Conservation (phyloP, 2,113 vertebrate genomes). For the Proterorhinus semilunaris region DNA sequence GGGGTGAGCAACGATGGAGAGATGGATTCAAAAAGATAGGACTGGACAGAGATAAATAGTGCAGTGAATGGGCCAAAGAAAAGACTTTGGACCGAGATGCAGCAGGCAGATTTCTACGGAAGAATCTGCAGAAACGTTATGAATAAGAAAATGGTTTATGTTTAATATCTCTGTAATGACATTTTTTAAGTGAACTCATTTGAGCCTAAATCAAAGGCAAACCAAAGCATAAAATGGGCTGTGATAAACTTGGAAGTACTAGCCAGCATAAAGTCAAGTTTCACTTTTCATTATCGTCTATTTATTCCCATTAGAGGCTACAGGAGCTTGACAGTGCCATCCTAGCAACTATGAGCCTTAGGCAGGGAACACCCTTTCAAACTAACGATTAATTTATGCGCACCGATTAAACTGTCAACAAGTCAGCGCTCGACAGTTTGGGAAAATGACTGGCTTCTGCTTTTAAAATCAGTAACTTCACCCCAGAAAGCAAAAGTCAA, state of each 20-base stretch:
- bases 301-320: not conserved
- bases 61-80: slow-evolving; percentile 24
- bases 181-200: not conserved
- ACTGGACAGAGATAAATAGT: slow-evolving; percentile 17
- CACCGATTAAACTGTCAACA: too few relatives aligned
- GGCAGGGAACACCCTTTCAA: too few relatives aligned
- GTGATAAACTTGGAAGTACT: not conserved
- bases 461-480: not conserved
- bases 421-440: too few relatives aligned
- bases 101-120: not conserved
- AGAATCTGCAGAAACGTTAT: too few relatives aligned
- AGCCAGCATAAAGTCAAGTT: not conserved
- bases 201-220: not conserved
- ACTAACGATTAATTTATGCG: too few relatives aligned
- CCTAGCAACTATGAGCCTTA: too few relatives aligned
- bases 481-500: slow-evolving; percentile 7
- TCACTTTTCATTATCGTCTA: not conserved
- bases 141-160: too few relatives aligned
- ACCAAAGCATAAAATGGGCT: not conserved
- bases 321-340: not conserved
- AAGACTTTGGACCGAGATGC: not conserved
- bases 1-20: slow-evolving; percentile 46
- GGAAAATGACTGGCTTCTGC: not conserved
- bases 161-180: too few relatives aligned
- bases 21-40: slow-evolving; percentile 15